A percentile compares a stretch with the other conserved stretches of the same genome.
Evolutionary conservation across 2,888 invertebrate species (phyloP).

Genomic region (Saturnia pavonia): DNA sequence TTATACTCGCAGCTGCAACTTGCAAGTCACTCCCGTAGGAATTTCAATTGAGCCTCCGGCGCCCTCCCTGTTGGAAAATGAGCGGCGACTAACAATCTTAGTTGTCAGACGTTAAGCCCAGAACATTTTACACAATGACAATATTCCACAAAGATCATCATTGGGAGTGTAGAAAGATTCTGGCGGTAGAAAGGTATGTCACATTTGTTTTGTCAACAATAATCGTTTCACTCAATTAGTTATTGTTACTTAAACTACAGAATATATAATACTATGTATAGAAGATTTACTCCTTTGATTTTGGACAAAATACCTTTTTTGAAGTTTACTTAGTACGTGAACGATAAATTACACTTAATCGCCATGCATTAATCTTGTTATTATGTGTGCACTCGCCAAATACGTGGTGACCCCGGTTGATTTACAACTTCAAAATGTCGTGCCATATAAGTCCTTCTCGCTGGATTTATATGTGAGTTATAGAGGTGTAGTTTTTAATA

Average conservation of each 20-base stretch:
- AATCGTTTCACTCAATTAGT: background rate
- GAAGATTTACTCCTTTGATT: no score
- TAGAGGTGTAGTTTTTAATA: no score
- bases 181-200: background rate
- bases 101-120: background rate
- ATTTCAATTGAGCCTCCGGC: conserved; percentile 32
- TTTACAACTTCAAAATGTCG: no score
- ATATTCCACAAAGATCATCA: background rate
- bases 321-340: no score
- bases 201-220: background rate
- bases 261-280: background rate
- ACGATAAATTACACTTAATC: no score
- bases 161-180: background rate
- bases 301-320: no score
- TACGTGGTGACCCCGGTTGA: no score
- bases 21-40: conserved; percentile 40
- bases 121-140: conserved; percentile 5
- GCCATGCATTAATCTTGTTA: no score
- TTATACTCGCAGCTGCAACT: conserved; percentile 43
- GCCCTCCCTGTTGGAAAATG: conserved; percentile 16
- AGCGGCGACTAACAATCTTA: background rate
- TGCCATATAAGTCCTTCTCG: no score
- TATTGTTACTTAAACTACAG: background rate
- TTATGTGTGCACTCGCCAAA: no score
- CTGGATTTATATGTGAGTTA: no score